Evolutionary conservation across 2,888 invertebrate genomes (phyloP), one percentile per base, ranked within the genome.

Genomic region (Hirtodrosophila histrioides): DNA sequence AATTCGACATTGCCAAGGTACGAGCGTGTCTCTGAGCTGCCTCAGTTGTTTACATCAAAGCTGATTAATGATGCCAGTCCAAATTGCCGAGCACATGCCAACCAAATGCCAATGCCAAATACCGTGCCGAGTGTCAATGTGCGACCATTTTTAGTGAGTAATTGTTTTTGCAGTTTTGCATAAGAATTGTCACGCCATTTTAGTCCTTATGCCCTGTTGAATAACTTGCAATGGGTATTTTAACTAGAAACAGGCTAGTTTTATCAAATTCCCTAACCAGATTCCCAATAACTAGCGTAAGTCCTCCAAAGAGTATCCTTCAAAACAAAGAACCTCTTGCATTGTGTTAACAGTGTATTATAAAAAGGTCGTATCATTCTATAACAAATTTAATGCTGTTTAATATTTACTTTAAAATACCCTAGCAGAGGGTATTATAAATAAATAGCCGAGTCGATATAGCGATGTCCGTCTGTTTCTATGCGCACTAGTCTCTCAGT

Each of bases 1-100:
- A 49, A 50, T 70, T 56, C 50, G 53, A 49, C 53, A 57, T 35
- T 48, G 39, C 40, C 31, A 48, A 39, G 44, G 36, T 54, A 9
- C n/a, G 4, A 3, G 37, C 12, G 7, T 11, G 7, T 9, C 7
- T 27, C 31, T 27, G 39, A 7, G 36, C 36, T 55, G 9, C 41
- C 46, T 11, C 48, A 54, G 45, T 40, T 54, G 53, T 39, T 73
- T 44, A 12, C 17, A 53, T 33, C 53, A 44, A 37, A 35, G 17
- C 55, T 72, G 72, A 72, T 69, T 75, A 44, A 72, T 72, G 72
- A 55, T 51, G 2, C 31, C 8, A 8, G 11, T 12, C 29, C 45
- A 35, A 39, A 35, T n/a, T 57, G 37, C 10, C 27, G 35, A 43
- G 46, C 45, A 27, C 27, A 27, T n/a, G 12, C 37, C 8, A 29